Evolutionary conservation across 1,140 invertebrate species (phyloP), one percentile per base, ranked within the genome.

Genomic region (Lordiphosa collinella): DNA sequence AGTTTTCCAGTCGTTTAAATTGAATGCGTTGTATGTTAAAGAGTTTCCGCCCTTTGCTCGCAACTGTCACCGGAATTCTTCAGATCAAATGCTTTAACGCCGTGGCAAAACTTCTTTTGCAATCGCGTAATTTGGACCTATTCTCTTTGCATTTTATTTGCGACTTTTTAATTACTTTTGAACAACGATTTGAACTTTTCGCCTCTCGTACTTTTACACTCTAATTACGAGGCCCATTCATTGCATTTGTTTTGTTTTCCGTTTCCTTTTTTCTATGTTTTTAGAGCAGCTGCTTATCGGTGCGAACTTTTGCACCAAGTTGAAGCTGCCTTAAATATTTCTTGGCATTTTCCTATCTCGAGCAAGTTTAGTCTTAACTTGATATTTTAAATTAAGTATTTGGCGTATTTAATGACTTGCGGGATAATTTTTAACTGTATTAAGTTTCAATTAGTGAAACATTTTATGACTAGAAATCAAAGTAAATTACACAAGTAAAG

Each of bases 111-210:
- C 34, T 67, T 67, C 12, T 14, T 52, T 58, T 18, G 59, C 64
- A 65, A 76, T 84, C 76, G 71, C 63, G 49, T 57, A 82, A 84
- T 84, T 82, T 84, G 73, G 68, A 49, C 66, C 54, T 52, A 58
- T 72, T 72, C 71, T 57, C 59, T 54, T 68, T 63, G 44, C 54
- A 36, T 57, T 71, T 60, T 64, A 57, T 82, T 64, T 67, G 60
- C 50, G 73, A 84, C 78, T 84, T 84, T 84, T 84, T 84, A 84
- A 84, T 84, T 84, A 84, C 78, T 84, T 84, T 84, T 78, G 64
- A 84, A 75, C 68, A 75, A 67, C 76, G 73, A 82, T 80, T 82
- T 61, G 78, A 84, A 82, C 78, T 84, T 53, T 78, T 82, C 51
- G 49, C 31, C 59, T 44, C 60, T 55, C 50, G 58, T 60, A 48